A percentile compares a stretch with the other conserved stretches of the same genome.
Conservation (phyloP, 2,113 vertebrate genomes). For the Macrotis lagotis region DNA sequence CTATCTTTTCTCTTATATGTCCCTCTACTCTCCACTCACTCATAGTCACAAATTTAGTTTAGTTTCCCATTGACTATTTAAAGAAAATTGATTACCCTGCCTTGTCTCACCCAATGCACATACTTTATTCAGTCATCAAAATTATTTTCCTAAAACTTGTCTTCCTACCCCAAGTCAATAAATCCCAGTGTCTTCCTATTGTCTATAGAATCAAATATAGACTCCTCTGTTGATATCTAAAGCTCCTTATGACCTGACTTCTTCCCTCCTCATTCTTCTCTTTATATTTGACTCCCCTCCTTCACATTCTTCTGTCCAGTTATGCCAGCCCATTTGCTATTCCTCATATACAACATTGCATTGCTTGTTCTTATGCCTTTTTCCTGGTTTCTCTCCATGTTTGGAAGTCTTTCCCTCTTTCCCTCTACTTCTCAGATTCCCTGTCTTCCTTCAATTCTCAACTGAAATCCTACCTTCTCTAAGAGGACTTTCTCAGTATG, state of each 20-base stretch:
- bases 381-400: background rate
- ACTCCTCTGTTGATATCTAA: too few relatives aligned
- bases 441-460: too few relatives aligned
- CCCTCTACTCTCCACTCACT: background rate
- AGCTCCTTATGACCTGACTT: background rate
- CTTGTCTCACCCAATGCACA: too few relatives aligned
- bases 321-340: background rate
- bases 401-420: background rate
- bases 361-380: background rate
- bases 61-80: background rate
- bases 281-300: background rate
- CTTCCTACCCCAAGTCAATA: too few relatives aligned
- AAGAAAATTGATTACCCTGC: background rate
- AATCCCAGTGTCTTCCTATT: too few relatives aligned
- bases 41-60: background rate
- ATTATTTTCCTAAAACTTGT: too few relatives aligned
- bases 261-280: background rate
- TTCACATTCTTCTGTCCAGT: background rate
- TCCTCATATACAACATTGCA: background rate
- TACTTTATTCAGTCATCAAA: too few relatives aligned
- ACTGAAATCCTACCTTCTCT: too few relatives aligned
- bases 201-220: too few relatives aligned
- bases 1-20: background rate
- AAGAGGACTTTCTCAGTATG: too few relatives aligned
- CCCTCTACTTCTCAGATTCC: too few relatives aligned